Conservation (phyloP, 2,113 vertebrate species). For the Macquaria australasica region DNA sequence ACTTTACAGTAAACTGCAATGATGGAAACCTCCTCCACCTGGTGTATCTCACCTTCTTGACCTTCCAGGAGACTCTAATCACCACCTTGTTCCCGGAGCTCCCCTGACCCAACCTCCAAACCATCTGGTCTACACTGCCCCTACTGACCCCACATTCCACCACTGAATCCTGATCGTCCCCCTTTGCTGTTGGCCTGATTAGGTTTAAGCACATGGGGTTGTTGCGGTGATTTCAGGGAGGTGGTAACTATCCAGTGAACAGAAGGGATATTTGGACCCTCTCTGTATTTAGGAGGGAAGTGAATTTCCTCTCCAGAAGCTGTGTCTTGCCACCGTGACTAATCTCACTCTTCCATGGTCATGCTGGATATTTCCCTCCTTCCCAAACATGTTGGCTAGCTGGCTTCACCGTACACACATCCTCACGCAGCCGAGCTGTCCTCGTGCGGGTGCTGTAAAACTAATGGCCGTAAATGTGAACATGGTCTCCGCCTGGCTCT, state of each 20-base stretch:
- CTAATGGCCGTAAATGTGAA: conserved; percentile 81
- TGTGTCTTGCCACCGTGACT: conserved; percentile 47
- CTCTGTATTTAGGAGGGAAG: conserved; percentile 39
- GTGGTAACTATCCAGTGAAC: conserved; percentile 60
- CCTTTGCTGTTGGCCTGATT: conserved; percentile 59
- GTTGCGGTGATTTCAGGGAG: conserved; percentile 44
- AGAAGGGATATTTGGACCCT: conserved; percentile 60
- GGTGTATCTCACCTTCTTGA: conserved; percentile 59
- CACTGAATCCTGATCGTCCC: conserved; percentile 31
- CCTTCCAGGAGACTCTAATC: conserved; percentile 58
- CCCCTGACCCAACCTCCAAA: conserved; percentile 58
- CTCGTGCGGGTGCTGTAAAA: conserved; percentile 68
- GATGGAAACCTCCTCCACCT: conserved; percentile 52
- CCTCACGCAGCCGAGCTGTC: conserved; percentile 23
- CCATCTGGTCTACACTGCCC: conserved; percentile 63
- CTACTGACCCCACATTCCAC: conserved; percentile 56
- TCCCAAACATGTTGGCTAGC: conserved; percentile 30
- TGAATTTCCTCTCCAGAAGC: conserved; percentile 46
- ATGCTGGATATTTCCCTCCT: conserved; percentile 34
- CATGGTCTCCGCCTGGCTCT: conserved; percentile 69
- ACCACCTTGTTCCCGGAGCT: conserved; percentile 56
- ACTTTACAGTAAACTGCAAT: conserved; percentile 17
- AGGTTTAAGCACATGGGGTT: conserved; percentile 47
- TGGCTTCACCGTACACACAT: conserved; percentile 17
- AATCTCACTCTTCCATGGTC: conserved; percentile 52